These are phyloP conservation scores for Phaonia tiefii DNA, from an alignment of 2,888 invertebrate species.

Conservation along the genomic window DNA sequence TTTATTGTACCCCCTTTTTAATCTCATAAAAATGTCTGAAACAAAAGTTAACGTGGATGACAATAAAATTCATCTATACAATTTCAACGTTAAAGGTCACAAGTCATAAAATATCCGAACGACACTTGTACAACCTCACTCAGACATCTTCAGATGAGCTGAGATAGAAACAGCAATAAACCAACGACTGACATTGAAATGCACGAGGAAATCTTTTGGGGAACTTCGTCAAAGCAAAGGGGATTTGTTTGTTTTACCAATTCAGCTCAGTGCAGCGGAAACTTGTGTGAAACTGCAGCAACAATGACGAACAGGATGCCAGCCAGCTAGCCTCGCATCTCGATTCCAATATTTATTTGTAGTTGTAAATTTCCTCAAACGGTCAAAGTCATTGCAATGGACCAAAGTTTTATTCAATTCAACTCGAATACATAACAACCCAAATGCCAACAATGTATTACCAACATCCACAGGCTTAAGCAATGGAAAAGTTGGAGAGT, in stretches of 20 bases:
- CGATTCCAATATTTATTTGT: conserved; percentile 6
- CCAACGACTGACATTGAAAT: conserved; percentile 22
- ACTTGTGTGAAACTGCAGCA: conserved; percentile 30
- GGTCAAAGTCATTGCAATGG: neutral
- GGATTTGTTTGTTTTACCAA: conserved; percentile 14
- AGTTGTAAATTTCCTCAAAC: conserved; percentile 19
- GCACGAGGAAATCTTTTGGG: conserved; percentile 4
- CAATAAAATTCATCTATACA: conserved; percentile 14
- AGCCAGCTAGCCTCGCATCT: neutral
- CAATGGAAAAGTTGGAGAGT: neutral
- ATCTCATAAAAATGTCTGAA: conserved; percentile 37
- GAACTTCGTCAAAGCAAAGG: neutral
- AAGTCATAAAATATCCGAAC: neutral
- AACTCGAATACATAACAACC: conserved; percentile 18
- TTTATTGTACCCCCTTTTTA: no score
- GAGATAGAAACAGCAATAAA: neutral
- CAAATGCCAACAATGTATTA: conserved; percentile 27
- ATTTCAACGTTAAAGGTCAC: conserved; percentile 13
- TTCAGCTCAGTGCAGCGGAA: conserved; percentile 24
- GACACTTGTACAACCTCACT: neutral
- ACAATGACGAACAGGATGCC: neutral
- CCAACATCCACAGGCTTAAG: neutral
- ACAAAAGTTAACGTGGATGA: conserved; percentile 28
- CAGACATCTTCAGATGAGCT: no score
- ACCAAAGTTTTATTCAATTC: conserved; percentile 22